Percentiles rank a stretch among this genome's conserved stretches.
These are phyloP conservation scores for Folsomia manolachei DNA, from an alignment of 2,888 invertebrate species.

Conservation along the genomic window DNA sequence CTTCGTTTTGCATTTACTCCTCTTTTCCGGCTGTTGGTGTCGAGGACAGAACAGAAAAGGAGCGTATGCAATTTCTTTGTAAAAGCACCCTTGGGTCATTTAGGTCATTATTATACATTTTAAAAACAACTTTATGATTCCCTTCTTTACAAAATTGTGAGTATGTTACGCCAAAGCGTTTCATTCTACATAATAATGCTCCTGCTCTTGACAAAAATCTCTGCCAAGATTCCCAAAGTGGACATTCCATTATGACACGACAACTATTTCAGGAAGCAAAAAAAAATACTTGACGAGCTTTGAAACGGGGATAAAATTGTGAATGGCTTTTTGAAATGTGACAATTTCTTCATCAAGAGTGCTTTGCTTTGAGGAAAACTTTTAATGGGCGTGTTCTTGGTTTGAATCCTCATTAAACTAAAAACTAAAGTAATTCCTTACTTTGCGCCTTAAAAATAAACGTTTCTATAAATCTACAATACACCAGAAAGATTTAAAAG, in stretches of 20 bases:
- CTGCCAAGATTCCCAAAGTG: not conserved
- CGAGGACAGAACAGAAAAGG: not conserved
- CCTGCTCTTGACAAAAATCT: not conserved
- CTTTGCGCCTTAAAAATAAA: not conserved
- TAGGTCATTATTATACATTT: constrained; percentile 13
- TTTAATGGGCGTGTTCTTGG: not conserved
- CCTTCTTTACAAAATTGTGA: not conserved
- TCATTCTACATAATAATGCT: not conserved
- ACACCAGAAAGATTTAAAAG: not conserved
- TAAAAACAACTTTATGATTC: not conserved
- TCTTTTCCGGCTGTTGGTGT: not conserved
- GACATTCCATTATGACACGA: no score
- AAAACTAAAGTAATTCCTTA: no score
- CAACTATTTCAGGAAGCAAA: not conserved
- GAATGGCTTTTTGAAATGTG: not conserved
- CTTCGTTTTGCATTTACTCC: no score
- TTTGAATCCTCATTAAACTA: not conserved
- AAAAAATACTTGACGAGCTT: not conserved
- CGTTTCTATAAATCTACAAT: not conserved
- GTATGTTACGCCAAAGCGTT: not conserved
- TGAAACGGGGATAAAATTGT: no score
- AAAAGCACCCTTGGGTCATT: constrained; percentile 14
- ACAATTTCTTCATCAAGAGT: not conserved
- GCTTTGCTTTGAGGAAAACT: not conserved
- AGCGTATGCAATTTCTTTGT: constrained; percentile 3